Evolutionary conservation across 2,113 vertebrate genomes (phyloP), one percentile per base, ranked within the genome.

Genomic region (Vulpes vulpes): DNA sequence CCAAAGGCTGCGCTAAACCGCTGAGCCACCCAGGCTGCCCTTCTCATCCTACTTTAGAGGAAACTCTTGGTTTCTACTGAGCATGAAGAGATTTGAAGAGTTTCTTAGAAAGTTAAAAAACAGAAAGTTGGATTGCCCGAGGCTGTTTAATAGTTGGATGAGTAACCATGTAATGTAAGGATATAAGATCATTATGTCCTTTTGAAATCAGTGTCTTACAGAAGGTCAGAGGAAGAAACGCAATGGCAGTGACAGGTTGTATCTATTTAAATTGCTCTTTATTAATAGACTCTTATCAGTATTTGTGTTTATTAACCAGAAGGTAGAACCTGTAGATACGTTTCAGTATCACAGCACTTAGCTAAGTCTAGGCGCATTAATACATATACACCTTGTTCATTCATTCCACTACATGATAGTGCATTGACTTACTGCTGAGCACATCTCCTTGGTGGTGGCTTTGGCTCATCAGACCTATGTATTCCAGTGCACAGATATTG

Each of bases 181-280:
- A 81, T 74, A 79, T 15, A 59, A 43, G 53, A 53, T 80, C 88
- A 65, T 88, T 59, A 23, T 57, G 14, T 89, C 23, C 49, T 83
- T 83, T 74, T 83, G 78, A 93, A 82, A 71, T 95, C 11, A 94
- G 25, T 89, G 15, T 59, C 49, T 92, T 73, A 12, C 32, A 60
- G 67, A 80, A 90, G 55, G 69, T 38, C 71, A 87, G 55, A 95
- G 91, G 67, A 97, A 53, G 96, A 91, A 91, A 90, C 55, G 64
- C 71, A 92, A 74, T 60, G 55, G 22, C 9, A 88, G 1, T 57
- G 78, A 51, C 12, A 80, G n/a, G 43, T 14, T 69, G 43, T 2
- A 62, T 25, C 38, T 74, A 55, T 90, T 86, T 78, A 76, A 57
- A 32, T 74, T 90, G 35, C n/a, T 88, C 51, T 94, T 69, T 10